Evolutionary conservation across 2,888 invertebrate species (phyloP).

Genomic region (Blera fallax): DNA sequence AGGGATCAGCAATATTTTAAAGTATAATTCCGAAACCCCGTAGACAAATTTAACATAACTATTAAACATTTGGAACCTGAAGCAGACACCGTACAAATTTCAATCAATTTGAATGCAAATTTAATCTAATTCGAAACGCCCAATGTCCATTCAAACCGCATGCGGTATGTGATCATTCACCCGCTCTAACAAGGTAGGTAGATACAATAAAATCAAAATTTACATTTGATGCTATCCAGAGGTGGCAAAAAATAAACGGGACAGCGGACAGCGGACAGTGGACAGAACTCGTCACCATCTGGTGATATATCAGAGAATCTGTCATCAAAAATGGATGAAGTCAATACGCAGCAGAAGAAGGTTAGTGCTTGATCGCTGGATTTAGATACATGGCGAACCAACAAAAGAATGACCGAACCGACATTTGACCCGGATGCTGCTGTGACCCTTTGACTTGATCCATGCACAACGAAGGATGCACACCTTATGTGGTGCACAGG

Average conservation of each 20-base stretch:
- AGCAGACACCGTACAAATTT: constrained; percentile 71
- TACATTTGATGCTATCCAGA: constrained; percentile 58
- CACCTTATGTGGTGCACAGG: constrained; percentile 21
- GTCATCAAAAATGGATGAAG: constrained; percentile 46
- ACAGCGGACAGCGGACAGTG: constrained; percentile 10
- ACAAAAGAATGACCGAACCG: constrained; percentile 16
- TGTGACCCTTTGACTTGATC: constrained; percentile 60
- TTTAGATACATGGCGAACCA: not conserved
- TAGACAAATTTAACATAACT: constrained; percentile 73
- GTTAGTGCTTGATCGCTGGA: not conserved
- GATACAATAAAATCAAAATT: constrained; percentile 63
- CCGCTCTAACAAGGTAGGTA: constrained; percentile 70
- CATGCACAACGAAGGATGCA: constrained; percentile 10
- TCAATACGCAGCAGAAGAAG: constrained; percentile 34
- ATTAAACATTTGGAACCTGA: constrained; percentile 72
- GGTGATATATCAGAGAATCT: constrained; percentile 58
- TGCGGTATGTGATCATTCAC: constrained; percentile 73
- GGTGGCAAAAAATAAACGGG: constrained; percentile 65
- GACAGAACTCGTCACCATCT: constrained; percentile 10
- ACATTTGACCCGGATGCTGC: constrained; percentile 66
- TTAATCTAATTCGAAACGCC: constrained; percentile 73
- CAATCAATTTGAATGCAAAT: constrained; percentile 73
- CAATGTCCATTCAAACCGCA: constrained; percentile 71
- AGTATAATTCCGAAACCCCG: constrained; percentile 72
- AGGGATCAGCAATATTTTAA: constrained; percentile 73